A percentile compares a stretch with the other conserved stretches of the same genome.
Evolutionary conservation across 2,888 invertebrate genomes (phyloP).

Genomic region (Heterodera filipjevi): DNA sequence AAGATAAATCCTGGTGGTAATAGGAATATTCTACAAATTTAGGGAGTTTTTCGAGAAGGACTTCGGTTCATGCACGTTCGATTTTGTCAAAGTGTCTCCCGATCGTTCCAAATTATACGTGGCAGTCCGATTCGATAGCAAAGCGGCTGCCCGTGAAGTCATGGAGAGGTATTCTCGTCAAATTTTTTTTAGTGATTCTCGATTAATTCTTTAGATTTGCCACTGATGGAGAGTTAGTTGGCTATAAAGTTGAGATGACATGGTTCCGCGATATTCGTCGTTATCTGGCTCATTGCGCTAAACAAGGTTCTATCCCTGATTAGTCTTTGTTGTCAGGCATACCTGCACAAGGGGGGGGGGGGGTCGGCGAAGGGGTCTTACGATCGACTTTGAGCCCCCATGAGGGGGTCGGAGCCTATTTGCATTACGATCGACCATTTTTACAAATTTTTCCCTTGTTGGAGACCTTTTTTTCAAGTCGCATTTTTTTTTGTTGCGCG

Average conservation of each 20-base stretch:
- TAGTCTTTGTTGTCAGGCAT: too few relatives aligned
- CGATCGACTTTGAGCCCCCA: too few relatives aligned
- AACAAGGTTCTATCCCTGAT: constrained; percentile 29
- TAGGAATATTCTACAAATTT: constrained; percentile 30
- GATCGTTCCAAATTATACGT: constrained; percentile 57
- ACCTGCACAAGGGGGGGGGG: too few relatives aligned
- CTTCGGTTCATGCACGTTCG: constrained; percentile 58
- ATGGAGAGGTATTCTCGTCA: constrained; percentile 47
- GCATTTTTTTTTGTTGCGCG: too few relatives aligned
- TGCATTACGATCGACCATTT: too few relatives aligned
- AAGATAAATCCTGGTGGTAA: neutral
- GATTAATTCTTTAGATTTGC: constrained; percentile 48
- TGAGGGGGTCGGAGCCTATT: too few relatives aligned
- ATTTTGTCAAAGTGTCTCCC: constrained; percentile 58
- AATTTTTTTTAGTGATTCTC: neutral
- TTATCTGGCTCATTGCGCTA: constrained; percentile 41
- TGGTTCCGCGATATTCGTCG: constrained; percentile 63
- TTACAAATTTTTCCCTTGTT: too few relatives aligned
- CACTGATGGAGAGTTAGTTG: constrained; percentile 50
- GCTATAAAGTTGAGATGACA: constrained; percentile 51
- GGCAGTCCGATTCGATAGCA: constrained; percentile 60
- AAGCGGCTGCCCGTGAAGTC: constrained; percentile 54
- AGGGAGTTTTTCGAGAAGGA: constrained; percentile 62
- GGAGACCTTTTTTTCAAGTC: too few relatives aligned
- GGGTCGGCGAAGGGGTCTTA: too few relatives aligned